A percentile compares a stretch with the other conserved stretches of the same genome.
Evolutionary conservation across 2,797 vertebrate species (phyloP).

Genomic region (Eidolon dupreanum): DNA sequence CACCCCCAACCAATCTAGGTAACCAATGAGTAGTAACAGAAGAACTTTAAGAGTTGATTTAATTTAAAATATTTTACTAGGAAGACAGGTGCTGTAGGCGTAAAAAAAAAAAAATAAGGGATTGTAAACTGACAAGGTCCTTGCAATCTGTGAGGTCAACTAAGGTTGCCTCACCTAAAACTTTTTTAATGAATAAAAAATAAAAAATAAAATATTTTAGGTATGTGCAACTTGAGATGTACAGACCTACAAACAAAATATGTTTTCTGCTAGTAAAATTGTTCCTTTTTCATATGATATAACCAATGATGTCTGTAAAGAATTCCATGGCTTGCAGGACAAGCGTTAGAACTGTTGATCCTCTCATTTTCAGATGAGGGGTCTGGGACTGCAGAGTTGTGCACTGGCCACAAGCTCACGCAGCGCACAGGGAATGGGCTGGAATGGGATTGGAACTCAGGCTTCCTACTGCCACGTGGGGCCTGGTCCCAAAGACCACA

Average conservation of each 20-base stretch:
- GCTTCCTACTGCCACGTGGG: not conserved
- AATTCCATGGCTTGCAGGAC: not conserved
- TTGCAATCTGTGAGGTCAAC: no score
- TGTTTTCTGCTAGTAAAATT: not conserved
- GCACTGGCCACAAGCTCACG: not conserved
- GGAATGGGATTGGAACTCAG: not conserved
- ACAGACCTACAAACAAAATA: not conserved
- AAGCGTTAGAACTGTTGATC: no score
- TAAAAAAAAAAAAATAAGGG: no score
- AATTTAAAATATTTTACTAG: not conserved
- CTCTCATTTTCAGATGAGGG: not conserved
- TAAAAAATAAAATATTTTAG: not conserved
- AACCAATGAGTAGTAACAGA: not conserved
- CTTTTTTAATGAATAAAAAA: no score
- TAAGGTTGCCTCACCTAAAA: no score
- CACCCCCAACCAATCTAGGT: not conserved
- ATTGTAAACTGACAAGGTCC: no score
- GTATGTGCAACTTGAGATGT: not conserved
- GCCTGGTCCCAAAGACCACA: not conserved
- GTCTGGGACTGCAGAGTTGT: not conserved
- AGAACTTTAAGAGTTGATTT: not conserved
- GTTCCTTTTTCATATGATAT: not conserved
- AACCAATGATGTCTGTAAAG: not conserved
- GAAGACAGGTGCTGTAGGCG: no score
- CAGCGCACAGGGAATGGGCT: not conserved